Evolutionary conservation across 30 jellyfish, hydroid and myxozoan species (phyloP).

Genomic region (Nemopilema nomurai): DNA sequence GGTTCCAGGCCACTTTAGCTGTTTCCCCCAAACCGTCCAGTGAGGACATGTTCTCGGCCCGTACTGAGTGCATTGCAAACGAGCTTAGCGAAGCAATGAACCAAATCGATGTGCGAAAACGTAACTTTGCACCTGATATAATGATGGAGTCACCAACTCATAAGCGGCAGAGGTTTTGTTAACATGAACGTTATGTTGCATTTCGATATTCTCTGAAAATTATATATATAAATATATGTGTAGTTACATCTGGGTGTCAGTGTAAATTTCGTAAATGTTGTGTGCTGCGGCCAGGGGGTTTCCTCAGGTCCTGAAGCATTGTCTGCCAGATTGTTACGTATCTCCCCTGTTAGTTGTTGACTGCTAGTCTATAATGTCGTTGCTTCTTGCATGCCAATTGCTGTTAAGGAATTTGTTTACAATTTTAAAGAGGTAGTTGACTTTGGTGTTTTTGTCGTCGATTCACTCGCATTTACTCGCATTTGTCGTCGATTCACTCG

Average conservation of each 20-base stretch:
- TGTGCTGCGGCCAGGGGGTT: not conserved
- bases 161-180: constrained; percentile 72
- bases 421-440: not conserved
- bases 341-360: not conserved
- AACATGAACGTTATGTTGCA: constrained; percentile 1
- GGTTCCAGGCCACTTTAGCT: constrained; percentile 39
- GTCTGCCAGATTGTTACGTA: not conserved
- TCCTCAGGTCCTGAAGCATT: not conserved
- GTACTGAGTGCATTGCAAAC: constrained; percentile 25
- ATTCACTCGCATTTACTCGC: no score
- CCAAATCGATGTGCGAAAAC: constrained; percentile 74
- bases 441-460: not conserved
- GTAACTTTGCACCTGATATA: constrained; percentile 65
- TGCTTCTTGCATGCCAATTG: not conserved
- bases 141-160: constrained; percentile 79
- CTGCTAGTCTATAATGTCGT: not conserved
- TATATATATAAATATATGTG: not conserved
- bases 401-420: not conserved
- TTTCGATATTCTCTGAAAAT: not conserved
- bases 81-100: constrained; percentile 23
- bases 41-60: constrained; percentile 37
- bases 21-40: constrained; percentile 57
- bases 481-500: no score
- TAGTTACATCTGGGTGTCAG: not conserved
- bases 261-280: not conserved